A percentile compares a stretch with the other conserved stretches of the same genome.
Evolutionary conservation across 2,888 invertebrate genomes (phyloP).

Genomic region (Caenorhabditis sp.): DNA sequence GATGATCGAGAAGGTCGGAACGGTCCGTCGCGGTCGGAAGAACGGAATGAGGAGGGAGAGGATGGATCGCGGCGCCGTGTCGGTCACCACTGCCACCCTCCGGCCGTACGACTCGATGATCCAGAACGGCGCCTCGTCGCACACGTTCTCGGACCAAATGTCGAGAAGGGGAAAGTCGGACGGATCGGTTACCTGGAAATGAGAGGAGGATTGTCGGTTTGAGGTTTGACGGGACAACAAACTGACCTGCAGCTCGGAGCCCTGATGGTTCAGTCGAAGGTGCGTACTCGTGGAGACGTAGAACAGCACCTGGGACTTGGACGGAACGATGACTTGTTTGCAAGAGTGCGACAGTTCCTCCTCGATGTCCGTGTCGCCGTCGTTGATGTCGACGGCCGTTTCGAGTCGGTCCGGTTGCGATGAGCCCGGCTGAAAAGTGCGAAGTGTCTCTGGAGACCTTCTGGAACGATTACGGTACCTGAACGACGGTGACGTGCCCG

Average conservation of each 20-base stretch:
- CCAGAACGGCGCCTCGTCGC: constrained; percentile 65
- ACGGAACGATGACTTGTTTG: constrained; percentile 63
- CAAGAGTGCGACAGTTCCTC: constrained; percentile 54
- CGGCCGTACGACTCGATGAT: constrained; percentile 65
- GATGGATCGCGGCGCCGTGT: constrained; percentile 52
- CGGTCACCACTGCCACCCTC: constrained; percentile 61
- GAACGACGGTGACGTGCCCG: constrained; percentile 22
- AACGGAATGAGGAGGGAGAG: constrained; percentile 54
- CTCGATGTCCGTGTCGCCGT: constrained; percentile 55
- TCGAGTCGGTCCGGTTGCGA: constrained; percentile 38
- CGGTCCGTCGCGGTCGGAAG: constrained; percentile 46
- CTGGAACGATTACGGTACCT: constrained; percentile 2
- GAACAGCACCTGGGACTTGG: constrained; percentile 71
- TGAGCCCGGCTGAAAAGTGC: constrained; percentile 32
- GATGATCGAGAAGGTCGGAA: constrained; percentile 55
- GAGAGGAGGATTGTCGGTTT: no score
- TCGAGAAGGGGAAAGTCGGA: constrained; percentile 74
- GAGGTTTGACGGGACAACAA: no score
- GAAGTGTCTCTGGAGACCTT: neutral
- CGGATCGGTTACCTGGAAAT: constrained; percentile 73
- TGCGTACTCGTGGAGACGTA: constrained; percentile 70
- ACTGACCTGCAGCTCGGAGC: constrained; percentile 71
- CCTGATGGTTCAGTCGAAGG: constrained; percentile 68
- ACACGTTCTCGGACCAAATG: constrained; percentile 72
- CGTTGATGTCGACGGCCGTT: constrained; percentile 48